phyloP scores from a whole-genome alignment of 2,797 vertebrate genomes.

The Vespertilio murinus region DNA sequence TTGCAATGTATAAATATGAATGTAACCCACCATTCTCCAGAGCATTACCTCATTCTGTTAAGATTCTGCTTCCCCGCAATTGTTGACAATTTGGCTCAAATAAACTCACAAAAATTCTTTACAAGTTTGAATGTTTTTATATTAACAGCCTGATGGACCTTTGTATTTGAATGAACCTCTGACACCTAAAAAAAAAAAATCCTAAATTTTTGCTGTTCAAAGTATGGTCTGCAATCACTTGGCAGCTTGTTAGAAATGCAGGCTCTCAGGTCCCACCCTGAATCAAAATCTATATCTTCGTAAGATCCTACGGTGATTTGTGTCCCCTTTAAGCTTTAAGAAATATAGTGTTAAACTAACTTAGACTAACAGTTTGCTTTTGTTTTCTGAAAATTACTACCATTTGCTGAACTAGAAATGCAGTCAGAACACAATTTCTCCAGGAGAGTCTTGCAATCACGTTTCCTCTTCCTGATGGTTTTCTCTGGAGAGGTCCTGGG shows the following conservation, averaged over 20 bases:
- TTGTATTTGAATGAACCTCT: background rate
- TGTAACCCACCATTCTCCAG: too few relatives aligned
- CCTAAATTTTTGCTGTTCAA: background rate
- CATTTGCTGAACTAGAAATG: background rate
- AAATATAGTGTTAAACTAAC: background rate
- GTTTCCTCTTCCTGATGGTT: background rate
- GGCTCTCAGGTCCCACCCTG: background rate
- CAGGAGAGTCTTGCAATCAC: background rate
- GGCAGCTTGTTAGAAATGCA: constrained; percentile 1
- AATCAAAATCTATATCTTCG: constrained; percentile 21
- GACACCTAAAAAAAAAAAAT: background rate
- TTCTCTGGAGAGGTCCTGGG: background rate
- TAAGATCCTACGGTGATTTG: background rate
- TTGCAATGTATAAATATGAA: too few relatives aligned
- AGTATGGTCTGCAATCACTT: background rate
- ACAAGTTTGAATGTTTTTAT: too few relatives aligned
- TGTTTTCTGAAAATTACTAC: constrained; percentile 12
- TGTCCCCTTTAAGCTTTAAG: background rate
- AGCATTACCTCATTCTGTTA: too few relatives aligned
- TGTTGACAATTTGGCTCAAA: too few relatives aligned
- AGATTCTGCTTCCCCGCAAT: too few relatives aligned
- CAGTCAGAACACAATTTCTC: background rate
- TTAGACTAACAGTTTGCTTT: background rate
- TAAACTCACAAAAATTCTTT: too few relatives aligned
- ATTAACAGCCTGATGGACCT: background rate